Conservation (phyloP, 2,797 vertebrate genomes). For the Diplodus puntazzo region DNA sequence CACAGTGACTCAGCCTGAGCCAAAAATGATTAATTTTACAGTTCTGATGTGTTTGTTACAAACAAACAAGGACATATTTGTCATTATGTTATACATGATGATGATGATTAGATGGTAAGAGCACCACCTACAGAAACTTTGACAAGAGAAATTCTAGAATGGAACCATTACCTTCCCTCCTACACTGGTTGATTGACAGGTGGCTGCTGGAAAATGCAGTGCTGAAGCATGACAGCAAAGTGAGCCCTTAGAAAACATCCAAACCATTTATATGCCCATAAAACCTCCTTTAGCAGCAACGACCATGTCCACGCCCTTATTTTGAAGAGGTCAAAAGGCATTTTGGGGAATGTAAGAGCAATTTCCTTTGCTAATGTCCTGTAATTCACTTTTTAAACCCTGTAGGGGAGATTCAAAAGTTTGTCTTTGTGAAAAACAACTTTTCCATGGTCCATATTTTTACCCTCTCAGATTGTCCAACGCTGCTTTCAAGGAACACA, state of each 20-base stretch:
- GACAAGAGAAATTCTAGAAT: slow-evolving; percentile 8
- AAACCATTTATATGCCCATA: neutral
- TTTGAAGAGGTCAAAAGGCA: neutral
- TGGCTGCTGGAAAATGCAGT: slow-evolving; percentile 21
- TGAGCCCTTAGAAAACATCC: neutral
- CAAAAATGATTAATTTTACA: too few relatives aligned
- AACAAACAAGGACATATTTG: too few relatives aligned
- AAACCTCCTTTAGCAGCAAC: neutral
- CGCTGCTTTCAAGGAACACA: slow-evolving; percentile 16
- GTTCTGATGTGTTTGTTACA: too few relatives aligned
- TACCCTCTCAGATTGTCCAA: neutral
- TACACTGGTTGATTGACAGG: neutral
- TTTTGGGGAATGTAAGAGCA: neutral
- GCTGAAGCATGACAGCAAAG: neutral
- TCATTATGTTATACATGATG: too few relatives aligned
- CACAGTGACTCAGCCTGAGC: neutral
- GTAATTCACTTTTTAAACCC: neutral
- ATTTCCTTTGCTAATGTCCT: neutral
- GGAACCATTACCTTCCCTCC: neutral
- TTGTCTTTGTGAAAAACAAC: neutral
- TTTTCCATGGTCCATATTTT: neutral
- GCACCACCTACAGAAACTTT: slow-evolving; percentile 26
- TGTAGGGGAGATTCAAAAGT: neutral
- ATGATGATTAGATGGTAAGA: slow-evolving; percentile 1
- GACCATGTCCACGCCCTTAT: neutral